phyloP scores from a whole-genome alignment of 2,797 vertebrate genomes.

The Rachycentron canadum region DNA sequence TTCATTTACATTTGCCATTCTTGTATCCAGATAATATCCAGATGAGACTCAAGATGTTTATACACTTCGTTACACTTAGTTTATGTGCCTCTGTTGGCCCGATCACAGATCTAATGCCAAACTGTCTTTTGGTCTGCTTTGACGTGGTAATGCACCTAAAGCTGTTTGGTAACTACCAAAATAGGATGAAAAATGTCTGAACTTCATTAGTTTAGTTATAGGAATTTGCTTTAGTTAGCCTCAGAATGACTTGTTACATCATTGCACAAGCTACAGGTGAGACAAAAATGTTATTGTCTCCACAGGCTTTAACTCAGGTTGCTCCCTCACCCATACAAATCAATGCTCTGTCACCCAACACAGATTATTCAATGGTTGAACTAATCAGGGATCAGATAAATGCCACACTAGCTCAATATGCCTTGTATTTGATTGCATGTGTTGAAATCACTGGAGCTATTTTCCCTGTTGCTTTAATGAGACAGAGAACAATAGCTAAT shows the following conservation, averaged over 20 bases:
- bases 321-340: not conserved
- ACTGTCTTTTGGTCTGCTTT: no score
- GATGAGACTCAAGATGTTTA: not conserved
- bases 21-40: no score
- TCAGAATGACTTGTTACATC: not conserved
- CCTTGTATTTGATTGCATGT: not conserved
- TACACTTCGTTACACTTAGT: not conserved
- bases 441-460: not conserved
- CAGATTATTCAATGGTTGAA: constrained; percentile 1
- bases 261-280: not conserved
- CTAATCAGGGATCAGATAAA: constrained; percentile 1
- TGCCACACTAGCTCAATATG: not conserved
- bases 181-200: no score
- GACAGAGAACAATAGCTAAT: not conserved
- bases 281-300: not conserved
- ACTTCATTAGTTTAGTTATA: no score
- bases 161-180: no score
- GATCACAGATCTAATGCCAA: no score
- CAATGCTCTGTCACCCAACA: constrained; percentile 1
- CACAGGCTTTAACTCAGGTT: not conserved
- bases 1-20: no score
- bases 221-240: not conserved
- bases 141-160: no score
- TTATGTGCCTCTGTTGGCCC: not conserved
- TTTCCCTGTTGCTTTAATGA: not conserved